Percentiles rank a stretch among this genome's conserved stretches.
These are phyloP conservation scores for Anoncus sp. DNA, from an alignment of 2,888 invertebrate genomes.

Conservation along the genomic window DNA sequence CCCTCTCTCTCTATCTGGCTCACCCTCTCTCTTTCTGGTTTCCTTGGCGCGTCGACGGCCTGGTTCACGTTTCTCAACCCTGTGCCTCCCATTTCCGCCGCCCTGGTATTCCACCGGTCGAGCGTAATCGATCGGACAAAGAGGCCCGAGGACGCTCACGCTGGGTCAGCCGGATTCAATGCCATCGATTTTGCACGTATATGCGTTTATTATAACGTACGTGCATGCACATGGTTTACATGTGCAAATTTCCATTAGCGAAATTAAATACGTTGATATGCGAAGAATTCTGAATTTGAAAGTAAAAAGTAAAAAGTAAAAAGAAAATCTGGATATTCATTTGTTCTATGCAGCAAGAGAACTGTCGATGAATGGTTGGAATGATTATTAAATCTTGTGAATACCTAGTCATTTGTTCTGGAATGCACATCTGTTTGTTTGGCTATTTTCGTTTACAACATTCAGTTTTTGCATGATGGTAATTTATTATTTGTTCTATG, in stretches of 20 bases:
- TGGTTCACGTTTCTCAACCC: constrained; percentile 59
- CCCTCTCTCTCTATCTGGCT: constrained; percentile 28
- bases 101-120: constrained; percentile 46
- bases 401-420: no score
- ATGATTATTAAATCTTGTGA: no score
- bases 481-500: no score
- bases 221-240: constrained; percentile 30
- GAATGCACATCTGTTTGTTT: no score
- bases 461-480: no score
- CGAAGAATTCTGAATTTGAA: not conserved
- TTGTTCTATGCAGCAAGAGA: not conserved
- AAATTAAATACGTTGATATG: constrained; percentile 23
- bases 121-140: constrained; percentile 66
- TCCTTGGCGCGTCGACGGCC: constrained; percentile 56
- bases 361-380: no score
- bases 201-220: constrained; percentile 30
- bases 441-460: no score
- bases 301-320: no score
- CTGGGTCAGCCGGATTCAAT: constrained; percentile 72
- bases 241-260: constrained; percentile 30
- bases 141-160: constrained; percentile 66
- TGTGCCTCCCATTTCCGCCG: constrained; percentile 38
- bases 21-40: constrained; percentile 28
- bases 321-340: not conserved
- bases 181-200: constrained; percentile 62